Evolutionary conservation across 2,797 vertebrate genomes (phyloP), one percentile per base, ranked within the genome.

Genomic region (Labroides dimidiatus): DNA sequence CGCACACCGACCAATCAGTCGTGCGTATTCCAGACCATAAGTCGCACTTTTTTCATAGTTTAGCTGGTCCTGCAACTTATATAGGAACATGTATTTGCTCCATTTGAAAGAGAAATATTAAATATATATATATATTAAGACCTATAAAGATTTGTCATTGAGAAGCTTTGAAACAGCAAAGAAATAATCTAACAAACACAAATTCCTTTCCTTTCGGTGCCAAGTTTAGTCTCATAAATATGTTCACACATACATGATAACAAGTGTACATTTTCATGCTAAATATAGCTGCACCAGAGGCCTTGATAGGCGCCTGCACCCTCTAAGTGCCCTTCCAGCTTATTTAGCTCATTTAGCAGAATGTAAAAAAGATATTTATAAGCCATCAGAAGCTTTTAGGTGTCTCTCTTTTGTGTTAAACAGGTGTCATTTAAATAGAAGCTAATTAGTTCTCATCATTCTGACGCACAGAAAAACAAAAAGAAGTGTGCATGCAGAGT

Each of bases 361-460:
- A 16, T 48, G 16, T 49, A n/a, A 56, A 41, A 20, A 12, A 49
- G 19, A 55, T n/a, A 47, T 56, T 59, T 30, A 42, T 16, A 10
- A 30, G 15, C 13, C 7, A 27, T 24, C 53, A 41, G 52, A 39
- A 51, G 30, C 30, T 53, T 60, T 57, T 11, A 47, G 10, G 27
- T 21, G 23, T 62, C 47, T 24, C 41, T 17, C 4, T 23, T 12
- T 27, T 17, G 30, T 62, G 44, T 44, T n/a, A 50, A 64, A 47
- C 48, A 68, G 58, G 36, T 54, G 43, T 47, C 39, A 8, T 43
- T 17, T 55, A 69, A 69, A 50, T 49, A 30, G 33, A 77, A 54
- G 55, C 41, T 23, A 14, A 63, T 70, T 59, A 23, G 60, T 61
- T 72, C 41, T 30, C 54, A 21, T 64, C 63, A n/a, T 24, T 64